Evolutionary conservation across 1,140 invertebrate species (phyloP).

Genomic region (Bacillus rossius): DNA sequence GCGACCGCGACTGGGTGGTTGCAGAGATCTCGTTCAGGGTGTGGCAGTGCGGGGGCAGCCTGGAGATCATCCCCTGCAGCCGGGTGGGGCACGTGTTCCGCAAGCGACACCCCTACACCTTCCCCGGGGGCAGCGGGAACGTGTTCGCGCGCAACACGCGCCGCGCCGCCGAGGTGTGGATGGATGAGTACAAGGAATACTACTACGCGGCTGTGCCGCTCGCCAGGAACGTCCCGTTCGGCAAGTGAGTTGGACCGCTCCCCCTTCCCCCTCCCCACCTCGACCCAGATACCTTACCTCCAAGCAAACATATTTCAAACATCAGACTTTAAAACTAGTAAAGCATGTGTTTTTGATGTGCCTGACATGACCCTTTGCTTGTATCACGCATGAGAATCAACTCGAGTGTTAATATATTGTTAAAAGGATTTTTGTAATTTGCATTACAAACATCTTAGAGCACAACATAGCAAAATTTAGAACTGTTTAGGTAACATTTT

Average conservation of each 20-base stretch:
- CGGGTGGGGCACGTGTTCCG: slow-evolving; percentile 88
- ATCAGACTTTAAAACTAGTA: too few species aligned
- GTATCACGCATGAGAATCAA: too few species aligned
- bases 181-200: slow-evolving; percentile 92
- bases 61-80: slow-evolving; percentile 93
- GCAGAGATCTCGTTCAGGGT: slow-evolving; percentile 70
- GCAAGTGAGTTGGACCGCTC: slow-evolving; percentile 66
- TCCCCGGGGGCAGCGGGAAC: slow-evolving; percentile 86
- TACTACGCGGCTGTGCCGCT: slow-evolving; percentile 85
- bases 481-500: too few species aligned
- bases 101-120: slow-evolving; percentile 93
- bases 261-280: too few species aligned
- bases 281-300: too few species aligned
- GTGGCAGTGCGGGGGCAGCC: slow-evolving; percentile 94
- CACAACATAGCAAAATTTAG: too few species aligned
- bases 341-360: too few species aligned
- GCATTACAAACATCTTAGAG: too few species aligned
- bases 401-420: too few species aligned
- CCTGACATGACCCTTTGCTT: too few species aligned
- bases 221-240: slow-evolving; percentile 80
- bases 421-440: too few species aligned
- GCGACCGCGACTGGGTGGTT: background rate
- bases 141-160: slow-evolving; percentile 86
- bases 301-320: too few species aligned
- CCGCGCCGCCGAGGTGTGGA: slow-evolving; percentile 91